Evolutionary conservation across 2,888 invertebrate genomes (phyloP).

Genomic region (Pseudococcus jackbeardsleyi): DNA sequence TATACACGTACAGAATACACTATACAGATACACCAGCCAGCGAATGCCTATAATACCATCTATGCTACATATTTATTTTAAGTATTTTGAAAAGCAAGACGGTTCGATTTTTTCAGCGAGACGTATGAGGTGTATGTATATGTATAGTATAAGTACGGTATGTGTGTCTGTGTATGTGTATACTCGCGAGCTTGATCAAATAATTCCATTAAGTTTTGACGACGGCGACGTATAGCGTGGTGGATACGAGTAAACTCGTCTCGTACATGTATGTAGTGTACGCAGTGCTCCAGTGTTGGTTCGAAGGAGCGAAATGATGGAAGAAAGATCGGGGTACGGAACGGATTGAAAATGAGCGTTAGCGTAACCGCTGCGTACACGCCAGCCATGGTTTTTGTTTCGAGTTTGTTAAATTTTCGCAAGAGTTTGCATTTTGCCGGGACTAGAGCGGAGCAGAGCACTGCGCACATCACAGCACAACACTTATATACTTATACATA

Average conservation of each 20-base stretch:
- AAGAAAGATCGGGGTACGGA: not conserved
- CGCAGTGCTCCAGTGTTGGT: too few relatives aligned
- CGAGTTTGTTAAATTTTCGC: constrained; percentile 9
- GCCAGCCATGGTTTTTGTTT: not conserved
- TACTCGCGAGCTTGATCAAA: constrained; percentile 3
- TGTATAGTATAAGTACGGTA: not conserved
- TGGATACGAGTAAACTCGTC: too few relatives aligned
- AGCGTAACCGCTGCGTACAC: constrained; percentile 28
- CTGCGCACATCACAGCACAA: too few relatives aligned
- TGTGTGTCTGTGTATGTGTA: not conserved
- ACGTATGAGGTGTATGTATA: not conserved
- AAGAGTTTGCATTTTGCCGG: constrained; percentile 8
- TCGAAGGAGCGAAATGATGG: not conserved
- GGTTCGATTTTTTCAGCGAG: not conserved
- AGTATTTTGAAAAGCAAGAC: not conserved
- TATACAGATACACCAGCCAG: too few relatives aligned
- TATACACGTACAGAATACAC: too few relatives aligned
- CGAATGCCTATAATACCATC: too few relatives aligned
- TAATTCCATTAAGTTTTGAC: constrained; percentile 7
- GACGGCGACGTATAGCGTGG: too few relatives aligned
- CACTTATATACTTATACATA: too few relatives aligned
- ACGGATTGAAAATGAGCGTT: not conserved
- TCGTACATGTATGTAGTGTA: too few relatives aligned
- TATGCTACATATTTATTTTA: not conserved
- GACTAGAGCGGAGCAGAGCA: not conserved